A percentile compares a stretch with the other conserved stretches of the same genome.
These are phyloP conservation scores for Sinella curviseta DNA, from an alignment of 1,140 invertebrate species.

Conservation along the genomic window DNA sequence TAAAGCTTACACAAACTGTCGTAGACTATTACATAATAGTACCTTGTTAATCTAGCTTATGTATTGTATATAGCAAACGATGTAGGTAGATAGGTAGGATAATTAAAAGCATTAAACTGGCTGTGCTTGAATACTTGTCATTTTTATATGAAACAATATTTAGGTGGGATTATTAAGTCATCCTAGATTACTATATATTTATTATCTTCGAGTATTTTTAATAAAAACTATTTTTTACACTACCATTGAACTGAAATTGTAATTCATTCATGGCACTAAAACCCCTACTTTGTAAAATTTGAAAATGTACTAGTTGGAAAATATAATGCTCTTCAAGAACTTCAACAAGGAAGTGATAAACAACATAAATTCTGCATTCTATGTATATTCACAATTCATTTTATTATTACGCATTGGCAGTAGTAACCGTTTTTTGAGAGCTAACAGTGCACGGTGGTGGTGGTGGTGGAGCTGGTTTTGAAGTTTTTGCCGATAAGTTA, in stretches of 20 bases:
- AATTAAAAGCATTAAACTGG: conserved; percentile 29
- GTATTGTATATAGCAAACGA: background rate
- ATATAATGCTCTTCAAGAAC: background rate
- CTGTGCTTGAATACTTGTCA: conserved; percentile 40
- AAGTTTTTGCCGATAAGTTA: background rate
- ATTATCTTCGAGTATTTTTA: background rate
- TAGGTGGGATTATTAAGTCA: conserved; percentile 27
- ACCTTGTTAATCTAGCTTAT: background rate
- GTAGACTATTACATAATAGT: background rate
- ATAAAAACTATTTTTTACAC: too few relatives aligned
- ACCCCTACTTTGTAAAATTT: too few relatives aligned
- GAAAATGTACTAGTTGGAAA: background rate
- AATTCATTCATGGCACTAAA: too few relatives aligned
- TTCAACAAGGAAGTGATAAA: too few relatives aligned
- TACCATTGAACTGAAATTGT: too few relatives aligned
- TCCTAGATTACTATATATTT: background rate
- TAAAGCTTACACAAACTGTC: background rate
- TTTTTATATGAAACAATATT: conserved; percentile 1
- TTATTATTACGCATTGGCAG: background rate
- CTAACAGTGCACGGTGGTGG: conserved; percentile 3
- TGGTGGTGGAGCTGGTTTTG: conserved; percentile 28
- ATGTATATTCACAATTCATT: background rate
- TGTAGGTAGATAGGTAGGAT: too few relatives aligned
- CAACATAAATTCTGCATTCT: too few relatives aligned
- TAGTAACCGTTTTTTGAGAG: background rate